phyloP scores from a whole-genome alignment of 2,797 vertebrate genomes.

The Falco novaeseelandiae region DNA sequence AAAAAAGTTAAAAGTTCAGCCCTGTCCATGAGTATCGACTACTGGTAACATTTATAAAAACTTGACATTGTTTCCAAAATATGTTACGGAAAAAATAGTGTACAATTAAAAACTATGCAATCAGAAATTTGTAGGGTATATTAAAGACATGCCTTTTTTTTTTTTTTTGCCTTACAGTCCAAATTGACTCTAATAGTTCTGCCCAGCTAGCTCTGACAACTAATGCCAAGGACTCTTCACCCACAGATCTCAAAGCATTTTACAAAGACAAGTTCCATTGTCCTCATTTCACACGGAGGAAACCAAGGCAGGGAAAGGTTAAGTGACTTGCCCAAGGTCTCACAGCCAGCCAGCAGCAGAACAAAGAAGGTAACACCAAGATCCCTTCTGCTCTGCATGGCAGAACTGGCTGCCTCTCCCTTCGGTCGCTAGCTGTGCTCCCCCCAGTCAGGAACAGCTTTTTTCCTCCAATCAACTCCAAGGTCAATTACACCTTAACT shows the following conservation, averaged over 20 bases:
- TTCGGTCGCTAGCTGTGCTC: background rate
- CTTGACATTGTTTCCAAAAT: slow-evolving; percentile 36
- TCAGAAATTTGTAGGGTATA: slow-evolving; percentile 44
- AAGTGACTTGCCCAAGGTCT: background rate
- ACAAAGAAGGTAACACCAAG: rapidly evolving
- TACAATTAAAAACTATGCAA: slow-evolving; percentile 44
- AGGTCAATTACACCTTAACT: background rate
- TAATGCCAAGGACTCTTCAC: background rate
- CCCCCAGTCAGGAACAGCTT: background rate
- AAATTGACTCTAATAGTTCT: background rate
- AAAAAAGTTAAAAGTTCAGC: slow-evolving; percentile 54
- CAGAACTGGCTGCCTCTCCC: background rate
- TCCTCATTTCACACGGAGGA: background rate
- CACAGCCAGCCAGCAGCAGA: background rate
- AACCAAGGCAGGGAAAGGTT: rapidly evolving
- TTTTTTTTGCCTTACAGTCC: background rate
- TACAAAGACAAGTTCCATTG: background rate
- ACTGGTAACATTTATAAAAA: slow-evolving; percentile 62
- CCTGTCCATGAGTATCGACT: slow-evolving; percentile 55
- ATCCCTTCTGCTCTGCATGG: background rate
- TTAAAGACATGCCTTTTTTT: background rate
- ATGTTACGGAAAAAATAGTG: slow-evolving; percentile 17
- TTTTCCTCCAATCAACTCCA: background rate
- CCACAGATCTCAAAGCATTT: background rate
- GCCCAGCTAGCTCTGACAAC: background rate